These are phyloP conservation scores for Macquaria ambigua DNA, from an alignment of 2,113 vertebrate species.

Conservation along the genomic window DNA sequence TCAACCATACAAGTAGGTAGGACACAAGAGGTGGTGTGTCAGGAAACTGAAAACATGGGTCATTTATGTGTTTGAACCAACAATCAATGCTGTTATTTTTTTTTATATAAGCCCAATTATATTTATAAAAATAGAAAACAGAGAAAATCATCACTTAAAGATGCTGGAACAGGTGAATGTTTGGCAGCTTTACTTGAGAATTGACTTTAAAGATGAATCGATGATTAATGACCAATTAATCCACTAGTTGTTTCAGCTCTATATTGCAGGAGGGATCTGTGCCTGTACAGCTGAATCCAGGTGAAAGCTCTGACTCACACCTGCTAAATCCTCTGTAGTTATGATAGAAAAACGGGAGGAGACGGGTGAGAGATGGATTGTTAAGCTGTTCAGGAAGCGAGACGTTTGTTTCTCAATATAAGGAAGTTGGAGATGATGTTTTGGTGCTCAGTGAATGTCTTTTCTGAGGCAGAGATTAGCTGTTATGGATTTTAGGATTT, in stretches of 20 bases:
- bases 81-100: background rate
- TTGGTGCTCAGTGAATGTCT: conserved; percentile 9
- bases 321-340: conserved; percentile 6
- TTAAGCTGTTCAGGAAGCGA: background rate
- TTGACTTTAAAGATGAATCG: background rate
- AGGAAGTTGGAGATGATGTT: conserved; percentile 27
- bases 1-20: no score
- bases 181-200: background rate
- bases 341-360: background rate
- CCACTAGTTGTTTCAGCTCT: background rate
- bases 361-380: background rate
- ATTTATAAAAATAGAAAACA: background rate
- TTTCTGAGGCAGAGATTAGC: conserved; percentile 48
- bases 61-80: background rate
- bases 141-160: background rate
- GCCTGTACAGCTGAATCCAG: background rate
- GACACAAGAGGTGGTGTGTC: background rate
- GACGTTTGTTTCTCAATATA: background rate
- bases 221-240: background rate
- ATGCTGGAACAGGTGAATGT: conserved; percentile 4
- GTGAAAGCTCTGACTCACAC: conserved; percentile 7
- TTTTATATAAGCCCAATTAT: background rate
- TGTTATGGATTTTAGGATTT: conserved; percentile 39
- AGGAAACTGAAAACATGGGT: background rate
- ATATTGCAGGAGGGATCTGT: background rate